Conservation (phyloP, 2,797 vertebrate species). For the Pagetopsis macropterus region DNA sequence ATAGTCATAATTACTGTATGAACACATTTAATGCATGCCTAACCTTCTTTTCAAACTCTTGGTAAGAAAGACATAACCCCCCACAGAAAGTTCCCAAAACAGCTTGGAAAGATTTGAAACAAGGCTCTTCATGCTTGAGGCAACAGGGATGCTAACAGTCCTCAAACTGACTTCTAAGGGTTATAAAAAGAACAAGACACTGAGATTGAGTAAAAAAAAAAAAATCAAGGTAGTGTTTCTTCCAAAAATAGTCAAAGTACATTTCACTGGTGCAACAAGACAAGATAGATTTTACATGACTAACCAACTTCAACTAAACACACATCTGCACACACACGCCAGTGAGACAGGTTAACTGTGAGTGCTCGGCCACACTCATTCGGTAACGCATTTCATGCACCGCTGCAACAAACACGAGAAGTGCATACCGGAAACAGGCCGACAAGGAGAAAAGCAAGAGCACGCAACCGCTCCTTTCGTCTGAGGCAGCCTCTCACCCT, state of each 20-base stretch:
- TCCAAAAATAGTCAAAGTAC: slow-evolving; percentile 48
- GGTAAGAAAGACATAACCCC: background rate
- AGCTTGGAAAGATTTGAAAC: background rate
- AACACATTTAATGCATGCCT: background rate
- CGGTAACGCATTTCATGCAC: slow-evolving; percentile 75
- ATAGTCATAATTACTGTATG: too few species aligned
- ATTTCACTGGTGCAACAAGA: slow-evolving; percentile 36
- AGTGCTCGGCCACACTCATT: slow-evolving; percentile 64
- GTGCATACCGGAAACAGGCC: slow-evolving; percentile 77
- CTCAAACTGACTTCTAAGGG: background rate
- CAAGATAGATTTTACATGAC: slow-evolving; percentile 45
- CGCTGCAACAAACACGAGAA: slow-evolving; percentile 81
- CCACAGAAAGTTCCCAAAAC: background rate
- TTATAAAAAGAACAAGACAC: slow-evolving; percentile 10
- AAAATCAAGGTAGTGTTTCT: slow-evolving; percentile 7
- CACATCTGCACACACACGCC: slow-evolving; percentile 27
- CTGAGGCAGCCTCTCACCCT: slow-evolving; percentile 57
- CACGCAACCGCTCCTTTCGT: slow-evolving; percentile 54
- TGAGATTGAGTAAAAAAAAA: slow-evolving; percentile 9
- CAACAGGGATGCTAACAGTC: background rate
- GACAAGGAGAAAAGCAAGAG: slow-evolving; percentile 66
- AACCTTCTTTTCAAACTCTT: background rate
- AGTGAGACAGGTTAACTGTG: slow-evolving; percentile 47
- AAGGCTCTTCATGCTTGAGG: background rate
- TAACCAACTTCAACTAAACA: slow-evolving; percentile 9